These are phyloP conservation scores for Meteorus sp. DNA, from an alignment of 1,140 invertebrate genomes.

Conservation along the genomic window DNA sequence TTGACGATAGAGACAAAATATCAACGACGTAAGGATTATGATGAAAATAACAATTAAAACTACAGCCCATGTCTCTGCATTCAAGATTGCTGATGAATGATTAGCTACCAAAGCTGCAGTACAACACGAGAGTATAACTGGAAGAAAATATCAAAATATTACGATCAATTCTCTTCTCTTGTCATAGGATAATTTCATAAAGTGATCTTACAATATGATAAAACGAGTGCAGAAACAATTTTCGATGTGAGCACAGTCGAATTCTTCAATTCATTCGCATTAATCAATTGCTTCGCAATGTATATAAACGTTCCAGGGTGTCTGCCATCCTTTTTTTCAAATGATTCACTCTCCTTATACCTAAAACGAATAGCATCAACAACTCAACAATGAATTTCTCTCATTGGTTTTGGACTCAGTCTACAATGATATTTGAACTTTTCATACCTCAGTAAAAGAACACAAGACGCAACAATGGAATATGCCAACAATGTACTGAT, in stretches of 20 bases:
- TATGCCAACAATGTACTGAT: conserved; percentile 85
- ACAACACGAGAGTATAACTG: too few relatives aligned
- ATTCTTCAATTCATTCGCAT: conserved; percentile 49
- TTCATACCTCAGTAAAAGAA: conserved; percentile 71
- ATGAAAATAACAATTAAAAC: conserved; percentile 46
- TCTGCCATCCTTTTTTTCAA: conserved; percentile 44
- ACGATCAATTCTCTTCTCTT: neutral
- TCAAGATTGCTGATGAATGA: conserved; percentile 51
- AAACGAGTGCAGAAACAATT: conserved; percentile 60
- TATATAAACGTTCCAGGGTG: conserved; percentile 39
- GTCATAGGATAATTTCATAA: neutral
- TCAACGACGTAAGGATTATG: conserved; percentile 53
- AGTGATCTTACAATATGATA: conserved; percentile 57
- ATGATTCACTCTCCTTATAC: conserved; percentile 49
- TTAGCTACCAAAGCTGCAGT: too few relatives aligned
- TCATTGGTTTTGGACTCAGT: too few relatives aligned
- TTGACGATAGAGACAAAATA: conserved; percentile 64
- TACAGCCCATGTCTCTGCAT: conserved; percentile 48
- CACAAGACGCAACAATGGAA: conserved; percentile 80
- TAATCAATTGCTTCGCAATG: conserved; percentile 55
- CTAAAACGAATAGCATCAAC: too few relatives aligned
- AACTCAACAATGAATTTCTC: too few relatives aligned
- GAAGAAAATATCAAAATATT: too few relatives aligned
- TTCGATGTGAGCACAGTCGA: conserved; percentile 58
- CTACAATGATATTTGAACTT: too few relatives aligned